These are phyloP conservation scores for Batillaria attramentaria DNA, from an alignment of 1,140 invertebrate species.

Conservation along the genomic window DNA sequence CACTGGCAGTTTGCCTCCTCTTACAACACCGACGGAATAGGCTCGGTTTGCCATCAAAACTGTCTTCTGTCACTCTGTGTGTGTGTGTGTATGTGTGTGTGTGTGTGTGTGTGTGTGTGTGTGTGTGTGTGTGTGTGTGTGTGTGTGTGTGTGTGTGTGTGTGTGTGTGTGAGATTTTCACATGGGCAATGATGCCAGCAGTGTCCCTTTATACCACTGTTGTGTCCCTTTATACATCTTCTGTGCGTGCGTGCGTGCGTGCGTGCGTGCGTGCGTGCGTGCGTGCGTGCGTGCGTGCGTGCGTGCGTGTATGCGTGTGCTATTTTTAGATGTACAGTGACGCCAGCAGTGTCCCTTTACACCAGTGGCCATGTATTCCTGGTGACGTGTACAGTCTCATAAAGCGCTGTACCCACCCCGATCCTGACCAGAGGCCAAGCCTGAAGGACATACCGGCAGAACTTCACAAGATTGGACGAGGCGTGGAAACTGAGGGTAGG, in stretches of 20 bases:
- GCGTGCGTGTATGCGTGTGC: not conserved
- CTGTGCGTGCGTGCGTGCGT: not conserved
- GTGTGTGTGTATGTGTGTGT: too few relatives aligned
- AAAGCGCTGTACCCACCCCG: not conserved
- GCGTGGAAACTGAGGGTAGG: not conserved
- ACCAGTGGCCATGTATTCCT: conserved; percentile 14
- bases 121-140: too few relatives aligned
- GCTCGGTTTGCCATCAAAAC: too few relatives aligned
- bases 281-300: too few relatives aligned
- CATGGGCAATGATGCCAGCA: too few relatives aligned
- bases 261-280: not conserved
- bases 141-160: too few relatives aligned
- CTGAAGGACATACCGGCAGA: not conserved
- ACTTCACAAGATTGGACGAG: too few relatives aligned
- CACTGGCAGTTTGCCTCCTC: too few relatives aligned
- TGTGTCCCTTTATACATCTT: not conserved
- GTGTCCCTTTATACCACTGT: not conserved
- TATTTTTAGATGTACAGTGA: not conserved
- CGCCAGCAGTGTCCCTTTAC: not conserved
- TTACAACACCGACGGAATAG: too few relatives aligned
- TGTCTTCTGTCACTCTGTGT: too few relatives aligned
- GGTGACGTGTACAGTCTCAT: not conserved
- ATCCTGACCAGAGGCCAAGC: not conserved
- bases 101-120: too few relatives aligned
- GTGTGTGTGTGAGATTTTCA: too few relatives aligned